Conservation (phyloP, 2,113 vertebrate species). For the Seriola rivoliana region DNA sequence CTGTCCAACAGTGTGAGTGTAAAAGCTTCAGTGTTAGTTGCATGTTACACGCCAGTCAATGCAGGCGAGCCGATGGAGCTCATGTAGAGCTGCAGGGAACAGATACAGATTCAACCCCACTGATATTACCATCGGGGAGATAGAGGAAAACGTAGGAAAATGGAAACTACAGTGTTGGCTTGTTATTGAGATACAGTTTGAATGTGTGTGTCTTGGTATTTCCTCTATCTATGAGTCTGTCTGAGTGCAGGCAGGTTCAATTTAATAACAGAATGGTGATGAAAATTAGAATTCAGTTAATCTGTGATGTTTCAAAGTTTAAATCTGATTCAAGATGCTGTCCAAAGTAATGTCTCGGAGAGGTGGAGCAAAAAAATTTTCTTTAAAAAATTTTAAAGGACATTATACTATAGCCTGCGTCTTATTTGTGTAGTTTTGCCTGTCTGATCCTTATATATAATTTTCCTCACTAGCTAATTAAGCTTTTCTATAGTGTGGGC, state of each 20-base stretch:
- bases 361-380: background rate
- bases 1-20: slow-evolving; percentile 38
- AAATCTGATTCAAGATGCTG: slow-evolving; percentile 15
- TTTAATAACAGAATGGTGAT: slow-evolving; percentile 29
- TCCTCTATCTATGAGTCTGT: background rate
- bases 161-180: slow-evolving; percentile 1
- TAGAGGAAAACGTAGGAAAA: slow-evolving; percentile 2
- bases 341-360: background rate
- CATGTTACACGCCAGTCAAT: slow-evolving; percentile 52
- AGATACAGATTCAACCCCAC: slow-evolving; percentile 50
- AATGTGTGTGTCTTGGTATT: slow-evolving; percentile 7
- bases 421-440: background rate
- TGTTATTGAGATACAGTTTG: slow-evolving; percentile 3
- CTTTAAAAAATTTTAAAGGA: background rate
- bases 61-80: slow-evolving; percentile 39
- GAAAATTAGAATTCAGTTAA: slow-evolving; percentile 39
- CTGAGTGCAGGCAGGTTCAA: slow-evolving; percentile 12
- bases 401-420: background rate
- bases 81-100: slow-evolving; percentile 63
- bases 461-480: slow-evolving; percentile 1
- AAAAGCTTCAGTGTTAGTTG: slow-evolving; percentile 49
- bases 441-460: background rate
- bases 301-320: slow-evolving; percentile 21
- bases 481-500: slow-evolving; percentile 17
- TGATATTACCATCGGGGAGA: slow-evolving; percentile 52